These are phyloP conservation scores for Falcaria lacertinaria DNA, from an alignment of 2,888 invertebrate genomes.

Conservation along the genomic window DNA sequence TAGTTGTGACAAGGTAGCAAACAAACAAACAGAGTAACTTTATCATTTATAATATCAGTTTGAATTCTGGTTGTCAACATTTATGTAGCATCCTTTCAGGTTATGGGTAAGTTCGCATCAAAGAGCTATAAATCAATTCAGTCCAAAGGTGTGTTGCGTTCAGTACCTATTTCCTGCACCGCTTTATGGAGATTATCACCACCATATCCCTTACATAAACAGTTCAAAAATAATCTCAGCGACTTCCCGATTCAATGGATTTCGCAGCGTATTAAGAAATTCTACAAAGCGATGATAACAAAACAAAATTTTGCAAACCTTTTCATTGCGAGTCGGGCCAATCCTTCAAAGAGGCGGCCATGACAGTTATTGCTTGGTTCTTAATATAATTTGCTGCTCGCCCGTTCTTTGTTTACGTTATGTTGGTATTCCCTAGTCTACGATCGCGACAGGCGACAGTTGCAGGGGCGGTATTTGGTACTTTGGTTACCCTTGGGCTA, in stretches of 20 bases:
- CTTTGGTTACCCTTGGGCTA: too few species aligned
- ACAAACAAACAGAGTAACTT: too few species aligned
- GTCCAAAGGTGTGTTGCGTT: neutral
- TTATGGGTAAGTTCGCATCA: neutral
- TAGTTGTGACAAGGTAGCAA: too few species aligned
- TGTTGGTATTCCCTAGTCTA: neutral
- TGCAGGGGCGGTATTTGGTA: neutral
- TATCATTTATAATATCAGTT: too few species aligned
- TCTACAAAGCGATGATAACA: slow-evolving; percentile 12
- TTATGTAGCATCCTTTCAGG: neutral
- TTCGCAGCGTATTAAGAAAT: slow-evolving; percentile 13
- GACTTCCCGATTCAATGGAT: slow-evolving; percentile 3
- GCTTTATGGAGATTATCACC: neutral
- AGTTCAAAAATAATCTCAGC: slow-evolving; percentile 16
- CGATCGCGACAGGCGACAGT: neutral
- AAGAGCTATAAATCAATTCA: neutral
- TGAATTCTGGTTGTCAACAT: too few species aligned
- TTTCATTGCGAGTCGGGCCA: slow-evolving; percentile 17
- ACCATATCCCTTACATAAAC: slow-evolving; percentile 5
- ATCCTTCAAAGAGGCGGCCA: slow-evolving; percentile 11
- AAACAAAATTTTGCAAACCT: slow-evolving; percentile 10
- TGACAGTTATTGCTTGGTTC: slow-evolving; percentile 15
- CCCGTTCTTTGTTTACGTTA: neutral
- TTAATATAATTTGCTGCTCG: slow-evolving; percentile 10
- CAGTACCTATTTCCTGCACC: neutral